Conservation (phyloP, 2,888 invertebrate genomes). For the Ichneumoninae sp. region DNA sequence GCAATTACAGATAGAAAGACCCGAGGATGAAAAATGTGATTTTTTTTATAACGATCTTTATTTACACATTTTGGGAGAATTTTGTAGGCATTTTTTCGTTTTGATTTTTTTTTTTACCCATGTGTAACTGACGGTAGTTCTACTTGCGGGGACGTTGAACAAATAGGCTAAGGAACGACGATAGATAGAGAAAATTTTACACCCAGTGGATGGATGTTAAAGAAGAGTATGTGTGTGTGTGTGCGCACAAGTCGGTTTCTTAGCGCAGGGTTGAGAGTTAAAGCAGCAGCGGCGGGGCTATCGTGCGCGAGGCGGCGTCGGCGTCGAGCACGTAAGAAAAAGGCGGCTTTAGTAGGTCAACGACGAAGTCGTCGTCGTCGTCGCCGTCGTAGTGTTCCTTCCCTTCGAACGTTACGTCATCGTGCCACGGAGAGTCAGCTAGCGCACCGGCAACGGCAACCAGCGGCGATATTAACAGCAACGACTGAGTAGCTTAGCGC, state of each 20-base stretch:
- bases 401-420: constrained; percentile 77
- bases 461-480: constrained; percentile 36
- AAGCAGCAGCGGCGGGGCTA: constrained; percentile 29
- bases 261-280: constrained; percentile 38
- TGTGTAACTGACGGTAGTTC: neutral
- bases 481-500: constrained; percentile 48
- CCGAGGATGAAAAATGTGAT: neutral
- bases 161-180: constrained; percentile 36
- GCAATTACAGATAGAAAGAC: neutral
- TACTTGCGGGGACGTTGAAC: constrained; percentile 34
- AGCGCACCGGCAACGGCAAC: constrained; percentile 63
- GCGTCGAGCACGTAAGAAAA: constrained; percentile 52
- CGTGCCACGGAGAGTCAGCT: constrained; percentile 69
- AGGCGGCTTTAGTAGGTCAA: constrained; percentile 79
- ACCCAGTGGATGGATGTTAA: constrained; percentile 19
- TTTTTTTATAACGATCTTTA: neutral
- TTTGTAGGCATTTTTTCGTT: neutral
- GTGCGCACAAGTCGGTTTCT: constrained; percentile 6
- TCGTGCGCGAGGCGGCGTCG: constrained; percentile 44
- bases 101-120: neutral
- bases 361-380: constrained; percentile 71
- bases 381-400: constrained; percentile 70
- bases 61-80: neutral
- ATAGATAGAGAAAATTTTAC: constrained; percentile 6
- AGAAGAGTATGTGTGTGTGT: constrained; percentile 25